Evolutionary conservation across 2,113 vertebrate genomes (phyloP).

Genomic region (Dascyllus trimaculatus): DNA sequence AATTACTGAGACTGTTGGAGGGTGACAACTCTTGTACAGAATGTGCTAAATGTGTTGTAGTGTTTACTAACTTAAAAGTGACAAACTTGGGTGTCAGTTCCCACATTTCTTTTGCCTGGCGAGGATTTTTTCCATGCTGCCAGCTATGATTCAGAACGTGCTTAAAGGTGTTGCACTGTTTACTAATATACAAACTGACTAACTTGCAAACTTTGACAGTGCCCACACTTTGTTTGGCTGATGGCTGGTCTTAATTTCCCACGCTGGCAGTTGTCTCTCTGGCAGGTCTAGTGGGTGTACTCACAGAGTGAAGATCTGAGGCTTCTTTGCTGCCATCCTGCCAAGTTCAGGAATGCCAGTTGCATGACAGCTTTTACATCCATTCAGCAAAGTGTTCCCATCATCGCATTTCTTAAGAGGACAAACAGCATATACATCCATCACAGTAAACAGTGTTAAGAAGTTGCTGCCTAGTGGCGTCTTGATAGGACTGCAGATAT

Average conservation of each 20-base stretch:
- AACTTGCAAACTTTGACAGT: constrained; percentile 51
- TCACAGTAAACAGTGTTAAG: constrained; percentile 1
- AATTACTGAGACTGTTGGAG: neutral
- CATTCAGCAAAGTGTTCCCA: constrained; percentile 35
- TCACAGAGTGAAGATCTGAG: constrained; percentile 28
- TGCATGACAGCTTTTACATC: constrained; percentile 35
- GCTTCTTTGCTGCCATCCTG: constrained; percentile 26
- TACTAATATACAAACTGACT: constrained; percentile 53
- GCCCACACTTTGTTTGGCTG: constrained; percentile 62
- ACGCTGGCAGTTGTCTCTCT: constrained; percentile 53
- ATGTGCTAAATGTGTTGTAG: constrained; percentile 38
- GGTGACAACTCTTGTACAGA: constrained; percentile 30
- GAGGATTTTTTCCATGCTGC: constrained; percentile 28
- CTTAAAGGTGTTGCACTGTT: constrained; percentile 55
- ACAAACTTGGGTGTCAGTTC: constrained; percentile 33
- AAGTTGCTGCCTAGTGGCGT: neutral
- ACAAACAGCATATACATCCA: constrained; percentile 10
- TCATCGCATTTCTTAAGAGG: constrained; percentile 28
- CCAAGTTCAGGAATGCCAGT: constrained; percentile 35
- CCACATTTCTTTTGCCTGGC: constrained; percentile 32
- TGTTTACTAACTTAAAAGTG: constrained; percentile 55
- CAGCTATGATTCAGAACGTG: constrained; percentile 46
- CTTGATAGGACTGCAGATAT: neutral
- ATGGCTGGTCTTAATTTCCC: constrained; percentile 65
- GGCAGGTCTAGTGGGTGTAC: constrained; percentile 47